phyloP scores from a whole-genome alignment of 2,797 vertebrate genomes.

The Acipenser transmontanus region DNA sequence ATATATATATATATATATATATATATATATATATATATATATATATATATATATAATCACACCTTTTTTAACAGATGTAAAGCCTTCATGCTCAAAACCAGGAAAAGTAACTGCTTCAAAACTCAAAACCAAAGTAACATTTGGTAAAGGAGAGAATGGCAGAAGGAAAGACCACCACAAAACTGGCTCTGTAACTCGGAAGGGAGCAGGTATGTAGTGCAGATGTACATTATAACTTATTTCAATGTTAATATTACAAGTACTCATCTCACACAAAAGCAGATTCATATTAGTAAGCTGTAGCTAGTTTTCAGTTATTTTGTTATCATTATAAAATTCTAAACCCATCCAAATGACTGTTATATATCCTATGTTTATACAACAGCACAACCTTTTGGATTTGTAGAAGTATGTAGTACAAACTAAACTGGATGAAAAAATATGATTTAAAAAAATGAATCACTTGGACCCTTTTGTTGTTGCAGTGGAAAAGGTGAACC shows the following conservation, averaged over 20 bases:
- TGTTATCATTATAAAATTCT: neutral
- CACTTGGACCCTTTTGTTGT: constrained; percentile 8
- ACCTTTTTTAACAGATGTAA: constrained; percentile 36
- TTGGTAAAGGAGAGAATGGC: constrained; percentile 40
- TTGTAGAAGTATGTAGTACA: neutral
- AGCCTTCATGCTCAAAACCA: constrained; percentile 28
- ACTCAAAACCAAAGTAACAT: constrained; percentile 36
- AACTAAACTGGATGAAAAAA: too few relatives aligned
- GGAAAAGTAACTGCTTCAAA: constrained; percentile 36
- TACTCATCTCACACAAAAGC: neutral
- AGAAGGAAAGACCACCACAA: constrained; percentile 61
- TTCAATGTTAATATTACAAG: neutral
- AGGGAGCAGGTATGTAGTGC: constrained; percentile 56
- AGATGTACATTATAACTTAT: neutral
- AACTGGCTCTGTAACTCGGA: constrained; percentile 23
- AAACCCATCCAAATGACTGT: neutral
- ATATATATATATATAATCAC: neutral
- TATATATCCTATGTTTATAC: neutral
- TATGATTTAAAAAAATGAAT: neutral
- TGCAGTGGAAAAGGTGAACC: constrained; percentile 44
- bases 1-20: constrained; percentile 1
- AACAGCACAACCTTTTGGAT: neutral
- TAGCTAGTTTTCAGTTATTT: too few relatives aligned
- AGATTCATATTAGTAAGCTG: neutral
- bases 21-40: neutral